phyloP scores from a whole-genome alignment of 2,113 vertebrate species.

The Ceratotherium simum region DNA sequence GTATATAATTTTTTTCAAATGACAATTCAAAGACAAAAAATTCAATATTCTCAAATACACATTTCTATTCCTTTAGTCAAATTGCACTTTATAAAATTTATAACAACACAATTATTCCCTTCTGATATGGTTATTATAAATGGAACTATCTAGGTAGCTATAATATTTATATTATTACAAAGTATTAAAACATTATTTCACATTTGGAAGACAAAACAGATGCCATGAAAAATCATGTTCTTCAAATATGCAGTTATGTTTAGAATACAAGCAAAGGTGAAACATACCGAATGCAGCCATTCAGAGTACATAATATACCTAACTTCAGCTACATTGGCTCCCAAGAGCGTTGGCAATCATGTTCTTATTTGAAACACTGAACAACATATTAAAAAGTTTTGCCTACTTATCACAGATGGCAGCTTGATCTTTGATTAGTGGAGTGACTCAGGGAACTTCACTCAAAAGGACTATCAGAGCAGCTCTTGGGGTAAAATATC shows the following conservation, averaged over 20 bases:
- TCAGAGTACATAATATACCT: background rate
- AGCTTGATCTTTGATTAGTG: conserved; percentile 23
- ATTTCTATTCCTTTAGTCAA: background rate
- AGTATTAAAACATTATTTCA: background rate
- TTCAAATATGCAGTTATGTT: background rate
- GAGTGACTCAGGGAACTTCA: conserved; percentile 2
- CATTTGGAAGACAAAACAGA: background rate
- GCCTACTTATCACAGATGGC: background rate
- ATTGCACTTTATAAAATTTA: background rate
- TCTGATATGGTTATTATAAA: background rate
- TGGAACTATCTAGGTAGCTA: background rate
- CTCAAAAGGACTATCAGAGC: background rate
- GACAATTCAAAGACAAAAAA: background rate
- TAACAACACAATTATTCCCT: background rate
- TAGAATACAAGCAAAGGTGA: background rate
- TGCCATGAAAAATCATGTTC: background rate
- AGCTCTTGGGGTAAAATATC: background rate
- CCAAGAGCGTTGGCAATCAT: background rate
- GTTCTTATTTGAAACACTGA: background rate
- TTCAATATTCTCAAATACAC: background rate
- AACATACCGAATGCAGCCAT: background rate
- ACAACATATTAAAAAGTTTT: conserved; percentile 62
- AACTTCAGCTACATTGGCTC: background rate
- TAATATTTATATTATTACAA: background rate
- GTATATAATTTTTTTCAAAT: background rate